Conservation (phyloP, 2,113 vertebrate genomes). For the Gallinago jamesoni region DNA sequence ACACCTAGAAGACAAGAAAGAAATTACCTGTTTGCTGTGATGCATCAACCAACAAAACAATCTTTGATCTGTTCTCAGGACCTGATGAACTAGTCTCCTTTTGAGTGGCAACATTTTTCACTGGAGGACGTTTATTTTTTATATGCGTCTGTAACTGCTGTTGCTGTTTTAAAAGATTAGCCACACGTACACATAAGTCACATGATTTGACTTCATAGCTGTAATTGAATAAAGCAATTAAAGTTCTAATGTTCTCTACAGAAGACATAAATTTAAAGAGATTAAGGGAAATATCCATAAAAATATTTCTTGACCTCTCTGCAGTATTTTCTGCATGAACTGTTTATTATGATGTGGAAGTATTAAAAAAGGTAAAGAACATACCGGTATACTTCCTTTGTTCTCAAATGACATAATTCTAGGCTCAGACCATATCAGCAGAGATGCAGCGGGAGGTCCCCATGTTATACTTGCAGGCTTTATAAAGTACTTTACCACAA, state of each 20-base stretch:
- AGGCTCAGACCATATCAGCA: not conserved
- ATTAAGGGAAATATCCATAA: not conserved
- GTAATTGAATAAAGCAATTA: not conserved
- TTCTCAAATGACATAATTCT: not conserved
- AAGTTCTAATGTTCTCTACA: not conserved
- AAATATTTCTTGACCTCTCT: not conserved
- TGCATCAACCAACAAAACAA: slow-evolving; percentile 93
- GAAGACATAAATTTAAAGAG: not conserved
- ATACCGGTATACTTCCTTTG: not conserved
- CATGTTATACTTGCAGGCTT: not conserved
- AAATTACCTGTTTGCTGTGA: slow-evolving; percentile 93
- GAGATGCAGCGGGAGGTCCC: not conserved
- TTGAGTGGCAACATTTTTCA: slow-evolving; percentile 91
- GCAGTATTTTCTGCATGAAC: not conserved
- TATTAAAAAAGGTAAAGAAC: not conserved
- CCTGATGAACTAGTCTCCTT: slow-evolving; percentile 93
- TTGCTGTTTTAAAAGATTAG: slow-evolving; percentile 49
- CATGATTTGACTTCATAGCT: not conserved
- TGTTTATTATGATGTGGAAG: not conserved
- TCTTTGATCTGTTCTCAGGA: slow-evolving; percentile 89
- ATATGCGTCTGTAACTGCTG: slow-evolving; percentile 80
- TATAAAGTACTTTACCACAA: not conserved
- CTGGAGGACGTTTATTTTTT: slow-evolving; percentile 87
- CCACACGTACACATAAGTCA: not conserved
- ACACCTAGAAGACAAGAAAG: not conserved